These are phyloP conservation scores for Tokudaia muenninki DNA, from an alignment of 2,797 vertebrate genomes.

Conservation along the genomic window DNA sequence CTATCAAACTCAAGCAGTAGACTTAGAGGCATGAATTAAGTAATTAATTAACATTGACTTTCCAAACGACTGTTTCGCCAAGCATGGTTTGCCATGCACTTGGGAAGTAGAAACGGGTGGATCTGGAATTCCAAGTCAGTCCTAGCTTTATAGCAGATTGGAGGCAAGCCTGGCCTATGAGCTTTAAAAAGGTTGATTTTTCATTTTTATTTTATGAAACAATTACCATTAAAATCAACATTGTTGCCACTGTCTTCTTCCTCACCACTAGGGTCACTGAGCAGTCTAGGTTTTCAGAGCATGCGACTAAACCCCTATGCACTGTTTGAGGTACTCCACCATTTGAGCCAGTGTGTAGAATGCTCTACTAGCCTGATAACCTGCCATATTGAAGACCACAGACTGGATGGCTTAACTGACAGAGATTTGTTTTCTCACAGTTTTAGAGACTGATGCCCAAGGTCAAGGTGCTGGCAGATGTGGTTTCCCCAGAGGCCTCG, in stretches of 20 bases:
- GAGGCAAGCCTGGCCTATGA: background rate
- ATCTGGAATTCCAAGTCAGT: background rate
- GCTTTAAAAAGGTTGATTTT: slow-evolving; percentile 7
- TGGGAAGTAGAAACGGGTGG: background rate
- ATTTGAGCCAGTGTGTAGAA: background rate
- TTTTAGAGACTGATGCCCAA: slow-evolving; percentile 38
- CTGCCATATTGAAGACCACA: background rate
- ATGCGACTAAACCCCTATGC: background rate
- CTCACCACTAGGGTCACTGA: background rate
- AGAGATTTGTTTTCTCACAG: slow-evolving; percentile 1
- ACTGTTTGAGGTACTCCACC: background rate
- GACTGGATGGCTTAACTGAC: background rate
- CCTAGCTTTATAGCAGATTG: background rate
- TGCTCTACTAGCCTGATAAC: background rate
- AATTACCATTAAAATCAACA: background rate
- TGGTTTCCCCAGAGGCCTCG: background rate
- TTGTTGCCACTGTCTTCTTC: slow-evolving; percentile 29
- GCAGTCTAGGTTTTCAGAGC: background rate
- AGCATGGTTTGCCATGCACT: background rate
- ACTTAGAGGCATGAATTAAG: slow-evolving; percentile 48
- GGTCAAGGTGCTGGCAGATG: background rate
- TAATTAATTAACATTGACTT: slow-evolving; percentile 43
- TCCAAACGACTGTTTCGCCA: background rate
- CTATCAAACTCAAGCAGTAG: slow-evolving; percentile 18
- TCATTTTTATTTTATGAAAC: slow-evolving; percentile 27